These are phyloP conservation scores for Melanostigma gelatinosum DNA, from an alignment of 2,113 vertebrate genomes.

Conservation along the genomic window DNA sequence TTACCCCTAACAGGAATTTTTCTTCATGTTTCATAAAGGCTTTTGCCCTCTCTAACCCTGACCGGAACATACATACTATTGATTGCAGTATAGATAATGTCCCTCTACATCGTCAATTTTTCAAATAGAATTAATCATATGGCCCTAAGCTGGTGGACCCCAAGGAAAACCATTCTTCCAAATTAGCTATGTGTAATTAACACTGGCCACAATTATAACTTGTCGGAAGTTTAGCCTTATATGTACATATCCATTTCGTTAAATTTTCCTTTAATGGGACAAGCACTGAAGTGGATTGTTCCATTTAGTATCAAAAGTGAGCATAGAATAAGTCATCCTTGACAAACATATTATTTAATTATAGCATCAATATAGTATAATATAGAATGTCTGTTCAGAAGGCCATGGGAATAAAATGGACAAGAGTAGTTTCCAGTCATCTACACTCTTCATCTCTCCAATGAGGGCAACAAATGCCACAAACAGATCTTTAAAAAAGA, in stretches of 20 bases:
- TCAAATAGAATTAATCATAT: slow-evolving; percentile 6
- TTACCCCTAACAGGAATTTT: background rate
- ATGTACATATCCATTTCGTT: slow-evolving; percentile 30
- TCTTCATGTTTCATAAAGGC: background rate
- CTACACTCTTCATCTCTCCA: background rate
- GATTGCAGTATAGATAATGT: background rate
- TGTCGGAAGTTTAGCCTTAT: slow-evolving; percentile 20
- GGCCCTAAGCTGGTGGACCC: background rate
- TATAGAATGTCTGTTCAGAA: background rate
- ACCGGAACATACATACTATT: background rate
- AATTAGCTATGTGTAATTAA: slow-evolving; percentile 24
- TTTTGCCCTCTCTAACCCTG: too few species aligned
- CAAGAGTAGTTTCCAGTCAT: background rate
- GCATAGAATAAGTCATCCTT: background rate
- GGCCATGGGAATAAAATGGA: background rate
- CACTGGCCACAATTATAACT: slow-evolving; percentile 15
- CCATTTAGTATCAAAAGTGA: background rate
- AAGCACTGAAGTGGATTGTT: slow-evolving; percentile 4
- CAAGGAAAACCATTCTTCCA: slow-evolving; percentile 1
- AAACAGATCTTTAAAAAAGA: background rate
- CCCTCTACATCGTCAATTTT: background rate
- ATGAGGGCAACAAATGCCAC: background rate
- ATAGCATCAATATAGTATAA: background rate
- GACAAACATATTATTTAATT: background rate
- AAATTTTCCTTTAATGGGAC: slow-evolving; percentile 10